Conservation (phyloP, 2,113 vertebrate species). For the Anguilla japonica region DNA sequence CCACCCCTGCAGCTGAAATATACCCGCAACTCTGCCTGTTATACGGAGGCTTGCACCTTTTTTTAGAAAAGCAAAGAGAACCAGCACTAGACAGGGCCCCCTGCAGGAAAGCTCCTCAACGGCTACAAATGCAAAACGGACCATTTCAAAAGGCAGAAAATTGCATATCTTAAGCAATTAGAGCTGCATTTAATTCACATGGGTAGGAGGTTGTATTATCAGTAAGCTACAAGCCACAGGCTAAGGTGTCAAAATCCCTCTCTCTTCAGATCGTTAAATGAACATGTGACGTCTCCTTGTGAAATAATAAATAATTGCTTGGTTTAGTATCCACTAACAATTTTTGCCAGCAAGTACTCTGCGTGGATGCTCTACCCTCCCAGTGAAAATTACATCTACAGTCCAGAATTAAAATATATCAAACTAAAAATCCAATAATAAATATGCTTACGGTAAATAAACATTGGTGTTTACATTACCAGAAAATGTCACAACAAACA, state of each 20-base stretch:
- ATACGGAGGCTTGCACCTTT: conserved; percentile 67
- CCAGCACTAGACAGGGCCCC: conserved; percentile 15
- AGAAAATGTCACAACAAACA: background rate
- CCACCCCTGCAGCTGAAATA: conserved; percentile 73
- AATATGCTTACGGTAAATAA: background rate
- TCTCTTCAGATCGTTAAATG: conserved; percentile 25
- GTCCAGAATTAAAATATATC: background rate
- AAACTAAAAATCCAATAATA: background rate
- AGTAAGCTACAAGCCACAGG: conserved; percentile 17
- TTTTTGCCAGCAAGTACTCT: background rate
- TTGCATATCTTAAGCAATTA: conserved; percentile 37
- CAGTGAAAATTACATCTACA: background rate
- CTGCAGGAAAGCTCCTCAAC: conserved; percentile 21
- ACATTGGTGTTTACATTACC: background rate
- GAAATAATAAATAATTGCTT: conserved; percentile 16
- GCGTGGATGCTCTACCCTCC: background rate
- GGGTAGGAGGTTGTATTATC: conserved; percentile 24
- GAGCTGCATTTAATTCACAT: conserved; percentile 31
- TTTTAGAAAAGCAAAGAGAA: conserved; percentile 50
- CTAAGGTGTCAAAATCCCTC: conserved; percentile 13
- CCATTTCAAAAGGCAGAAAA: conserved; percentile 37
- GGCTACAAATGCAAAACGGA: conserved; percentile 29
- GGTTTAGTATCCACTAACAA: conserved; percentile 7
- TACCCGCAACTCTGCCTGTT: conserved; percentile 75
- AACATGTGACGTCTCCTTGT: background rate